These are phyloP conservation scores for Merops nubicus DNA, from an alignment of 2,113 vertebrate genomes.

Conservation along the genomic window DNA sequence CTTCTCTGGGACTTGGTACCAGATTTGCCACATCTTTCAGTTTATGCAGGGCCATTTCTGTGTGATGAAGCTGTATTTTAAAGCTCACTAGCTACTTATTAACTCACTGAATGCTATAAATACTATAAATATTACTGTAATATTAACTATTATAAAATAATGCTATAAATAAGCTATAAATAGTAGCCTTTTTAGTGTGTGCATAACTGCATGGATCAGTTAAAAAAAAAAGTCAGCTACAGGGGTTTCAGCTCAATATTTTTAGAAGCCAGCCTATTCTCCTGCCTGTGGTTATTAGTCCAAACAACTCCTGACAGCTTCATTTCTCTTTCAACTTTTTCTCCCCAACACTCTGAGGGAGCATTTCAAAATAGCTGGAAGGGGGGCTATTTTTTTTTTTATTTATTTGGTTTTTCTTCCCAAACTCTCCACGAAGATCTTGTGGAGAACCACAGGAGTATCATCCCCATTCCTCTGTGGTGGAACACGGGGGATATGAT, in stretches of 20 bases:
- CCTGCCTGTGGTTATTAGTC: not conserved
- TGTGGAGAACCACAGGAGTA: slow-evolving; percentile 25
- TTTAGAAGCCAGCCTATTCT: slow-evolving; percentile 33
- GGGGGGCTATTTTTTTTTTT: not conserved
- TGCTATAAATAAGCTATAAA: too few species aligned
- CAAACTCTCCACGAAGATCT: slow-evolving; percentile 27
- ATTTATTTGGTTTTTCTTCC: slow-evolving; percentile 60
- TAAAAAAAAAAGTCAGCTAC: not conserved
- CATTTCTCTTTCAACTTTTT: slow-evolving; percentile 40
- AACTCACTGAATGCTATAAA: not conserved
- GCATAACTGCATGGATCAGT: not conserved
- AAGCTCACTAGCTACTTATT: not conserved
- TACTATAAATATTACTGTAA: too few species aligned
- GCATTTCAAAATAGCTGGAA: slow-evolving; percentile 65
- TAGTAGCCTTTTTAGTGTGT: not conserved
- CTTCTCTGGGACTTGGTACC: fast-evolving
- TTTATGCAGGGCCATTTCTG: not conserved
- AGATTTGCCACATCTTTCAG: not conserved
- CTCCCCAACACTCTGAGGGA: slow-evolving; percentile 2
- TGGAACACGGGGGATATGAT: not conserved
- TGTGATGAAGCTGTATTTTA: not conserved
- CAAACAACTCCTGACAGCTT: slow-evolving; percentile 31
- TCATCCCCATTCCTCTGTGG: slow-evolving; percentile 43
- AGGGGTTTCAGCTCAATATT: not conserved
- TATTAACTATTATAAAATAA: too few species aligned